Base-by-base conservation (phyloP, 2,888 invertebrate genomes). In the Parelbella ahira region DNA sequence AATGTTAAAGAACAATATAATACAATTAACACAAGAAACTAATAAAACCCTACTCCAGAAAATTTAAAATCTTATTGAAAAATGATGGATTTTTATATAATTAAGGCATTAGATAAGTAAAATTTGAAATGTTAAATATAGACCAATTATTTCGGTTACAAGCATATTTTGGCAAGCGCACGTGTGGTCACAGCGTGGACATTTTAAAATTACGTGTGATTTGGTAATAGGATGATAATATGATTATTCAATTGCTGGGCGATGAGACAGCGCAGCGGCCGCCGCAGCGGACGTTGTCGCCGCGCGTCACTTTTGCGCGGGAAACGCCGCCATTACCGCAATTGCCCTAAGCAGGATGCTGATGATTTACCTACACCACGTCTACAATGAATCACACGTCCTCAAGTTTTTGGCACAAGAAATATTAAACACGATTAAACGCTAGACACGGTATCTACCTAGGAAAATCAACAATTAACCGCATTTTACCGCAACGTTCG, bases 321-420 rank as follows among this genome's bases (percentile, higher is more conserved):
- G 72, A 80, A 73, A 59, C 58, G 61, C 45, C 56, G 67, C 67
- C 66, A 73, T 74, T 70, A 68, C 55, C 38, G 45, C 66, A 78
- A 75, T 77, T 72, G 71, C 56, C 47, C 38, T 73, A 80, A 80
- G 75, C 72, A 82, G 83, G 83, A 84, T 72, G 68, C 66, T 50
- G 61, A 56, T 67, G 74, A 72, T 79, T 81, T 78, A 47, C 51
- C 49, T 50, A 46, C 50, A 37, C 49, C 44, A 45, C 42, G 38
- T 51, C 50, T 57, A 58, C 41, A 11, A 48, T 74, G 72, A 72
- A 60, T 71, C 68, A 71, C 53, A 45, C 48, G 47, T 45, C 48
- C 52, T 56, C 45, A 33, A 51, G 51, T 58, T 67, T 68, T 74
- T 67, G 63, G 64, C 68, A 63, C 62, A 49, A 61, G 53, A 59